Evolutionary conservation across 2,888 invertebrate genomes (phyloP).

Genomic region (Sarcophaga carnaria): DNA sequence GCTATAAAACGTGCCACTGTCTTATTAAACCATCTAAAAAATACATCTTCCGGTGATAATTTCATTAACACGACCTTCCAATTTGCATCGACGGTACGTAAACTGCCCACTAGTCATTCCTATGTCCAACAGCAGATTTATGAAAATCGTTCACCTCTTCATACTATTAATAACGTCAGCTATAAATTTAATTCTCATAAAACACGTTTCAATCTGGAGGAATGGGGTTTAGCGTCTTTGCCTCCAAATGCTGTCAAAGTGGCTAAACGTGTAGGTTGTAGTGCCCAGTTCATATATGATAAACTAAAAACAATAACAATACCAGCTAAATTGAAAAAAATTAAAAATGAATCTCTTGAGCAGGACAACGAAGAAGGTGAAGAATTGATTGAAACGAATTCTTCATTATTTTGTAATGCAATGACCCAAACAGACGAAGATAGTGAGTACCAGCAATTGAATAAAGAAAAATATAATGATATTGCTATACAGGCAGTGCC

Average conservation of each 20-base stretch:
- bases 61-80: conserved; percentile 46
- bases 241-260: conserved; percentile 58
- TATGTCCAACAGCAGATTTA: conserved; percentile 69
- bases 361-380: conserved; percentile 49
- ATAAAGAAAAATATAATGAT: conserved; percentile 37
- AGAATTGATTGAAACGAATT: conserved; percentile 44
- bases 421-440: conserved; percentile 70
- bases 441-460: conserved; percentile 3
- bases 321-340: conserved; percentile 61
- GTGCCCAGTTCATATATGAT: conserved; percentile 58
- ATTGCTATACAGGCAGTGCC: conserved; percentile 51
- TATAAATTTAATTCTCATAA: conserved; percentile 70
- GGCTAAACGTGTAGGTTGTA: conserved; percentile 66
- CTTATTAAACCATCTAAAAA: conserved; percentile 46
- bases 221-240: conserved; percentile 70
- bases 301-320: conserved; percentile 66
- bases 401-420: conserved; percentile 68
- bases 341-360: conserved; percentile 41
- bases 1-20: conserved; percentile 57
- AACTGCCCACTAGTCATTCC: conserved; percentile 67
- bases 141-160: conserved; percentile 72
- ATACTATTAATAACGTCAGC: conserved; percentile 70
- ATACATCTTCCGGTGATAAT: neutral
- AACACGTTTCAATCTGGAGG: conserved; percentile 66
- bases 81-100: conserved; percentile 68